phyloP scores from a whole-genome alignment of 1,140 invertebrate genomes.

The Eupeodes corollae region DNA sequence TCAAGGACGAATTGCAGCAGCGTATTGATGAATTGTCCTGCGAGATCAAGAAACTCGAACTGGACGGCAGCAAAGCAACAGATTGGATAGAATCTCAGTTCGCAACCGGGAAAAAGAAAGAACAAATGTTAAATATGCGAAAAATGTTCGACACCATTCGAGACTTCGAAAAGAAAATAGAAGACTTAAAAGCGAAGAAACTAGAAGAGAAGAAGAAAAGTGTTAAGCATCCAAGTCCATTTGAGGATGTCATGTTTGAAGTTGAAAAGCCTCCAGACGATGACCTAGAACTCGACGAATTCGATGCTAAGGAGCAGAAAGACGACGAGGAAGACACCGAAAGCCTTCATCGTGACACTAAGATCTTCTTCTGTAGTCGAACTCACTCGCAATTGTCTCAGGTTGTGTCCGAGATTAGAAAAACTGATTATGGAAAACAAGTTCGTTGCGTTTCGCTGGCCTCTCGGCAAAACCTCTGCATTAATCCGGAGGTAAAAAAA shows the following conservation, averaged over 20 bases:
- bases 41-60: slow-evolving; percentile 38
- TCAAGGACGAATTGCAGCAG: slow-evolving; percentile 41
- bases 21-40: slow-evolving; percentile 45
- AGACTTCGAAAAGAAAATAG: slow-evolving; percentile 44
- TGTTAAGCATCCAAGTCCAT: neutral
- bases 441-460: slow-evolving; percentile 73
- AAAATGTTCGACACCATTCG: slow-evolving; percentile 45
- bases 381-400: slow-evolving; percentile 95
- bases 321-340: slow-evolving; percentile 41
- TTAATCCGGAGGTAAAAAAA: slow-evolving; percentile 70
- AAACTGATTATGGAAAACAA: slow-evolving; percentile 62
- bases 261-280: neutral
- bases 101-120: slow-evolving; percentile 46
- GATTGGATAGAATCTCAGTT: slow-evolving; percentile 62
- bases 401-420: slow-evolving; percentile 82
- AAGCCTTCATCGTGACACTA: slow-evolving; percentile 35
- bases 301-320: slow-evolving; percentile 33
- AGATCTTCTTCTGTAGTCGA: slow-evolving; percentile 90
- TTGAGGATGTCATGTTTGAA: neutral
- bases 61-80: slow-evolving; percentile 32
- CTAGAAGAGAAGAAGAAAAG: slow-evolving; percentile 23
- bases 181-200: slow-evolving; percentile 41
- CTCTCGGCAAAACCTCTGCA: slow-evolving; percentile 86
- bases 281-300: slow-evolving; percentile 17
- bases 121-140: slow-evolving; percentile 42